Conservation (phyloP, 2,888 invertebrate genomes). For the Acrobasis repandana region DNA sequence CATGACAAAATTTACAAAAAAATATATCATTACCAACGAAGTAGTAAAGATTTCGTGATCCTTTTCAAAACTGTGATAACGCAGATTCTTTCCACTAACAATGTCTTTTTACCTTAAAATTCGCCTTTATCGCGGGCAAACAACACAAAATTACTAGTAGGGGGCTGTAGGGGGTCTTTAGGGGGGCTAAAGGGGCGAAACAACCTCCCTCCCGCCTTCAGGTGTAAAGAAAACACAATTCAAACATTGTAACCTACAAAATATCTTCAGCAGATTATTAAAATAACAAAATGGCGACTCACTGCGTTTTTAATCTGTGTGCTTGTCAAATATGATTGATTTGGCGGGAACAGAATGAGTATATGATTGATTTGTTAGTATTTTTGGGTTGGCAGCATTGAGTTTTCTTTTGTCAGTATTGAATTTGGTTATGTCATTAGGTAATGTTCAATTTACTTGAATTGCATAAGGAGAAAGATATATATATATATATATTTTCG, state of each 20-base stretch:
- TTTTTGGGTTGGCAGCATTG: constrained; percentile 4
- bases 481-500: too few relatives aligned
- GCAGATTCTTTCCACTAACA: constrained; percentile 14
- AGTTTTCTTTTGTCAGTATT: not conserved
- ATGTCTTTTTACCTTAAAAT: constrained; percentile 13
- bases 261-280: constrained; percentile 3
- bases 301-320: constrained; percentile 18
- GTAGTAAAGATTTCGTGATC: constrained; percentile 4
- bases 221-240: constrained; percentile 7
- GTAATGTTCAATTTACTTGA: too few relatives aligned
- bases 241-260: constrained; percentile 11
- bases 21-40: not conserved
- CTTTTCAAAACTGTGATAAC: constrained; percentile 15
- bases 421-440: too few relatives aligned
- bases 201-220: not conserved
- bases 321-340: constrained; percentile 20
- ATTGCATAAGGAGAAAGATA: too few relatives aligned
- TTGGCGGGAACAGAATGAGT: constrained; percentile 14
- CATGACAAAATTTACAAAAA: not conserved
- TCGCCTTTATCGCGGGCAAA: constrained; percentile 8
- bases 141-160: constrained; percentile 11
- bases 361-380: constrained; percentile 17
- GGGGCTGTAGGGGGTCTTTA: not conserved
- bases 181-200: not conserved
- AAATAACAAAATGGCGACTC: constrained; percentile 20